Evolutionary conservation across 2,888 invertebrate species (phyloP).

Genomic region (Morpho helenor): DNA sequence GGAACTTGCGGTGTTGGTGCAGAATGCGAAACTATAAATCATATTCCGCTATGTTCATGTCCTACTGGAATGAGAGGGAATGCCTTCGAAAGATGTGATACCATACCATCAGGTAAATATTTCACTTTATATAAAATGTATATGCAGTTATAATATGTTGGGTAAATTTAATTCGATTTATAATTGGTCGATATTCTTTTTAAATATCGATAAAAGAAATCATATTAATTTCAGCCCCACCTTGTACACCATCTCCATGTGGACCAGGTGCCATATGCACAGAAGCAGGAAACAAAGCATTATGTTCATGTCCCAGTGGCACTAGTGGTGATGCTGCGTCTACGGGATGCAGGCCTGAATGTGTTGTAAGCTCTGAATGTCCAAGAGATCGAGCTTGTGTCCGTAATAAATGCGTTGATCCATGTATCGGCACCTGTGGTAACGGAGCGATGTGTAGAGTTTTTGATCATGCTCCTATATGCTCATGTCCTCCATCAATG

Average conservation of each 20-base stretch:
- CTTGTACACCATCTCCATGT: conserved; percentile 86
- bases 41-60: conserved; percentile 85
- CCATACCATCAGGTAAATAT: conserved; percentile 50
- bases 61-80: conserved; percentile 84
- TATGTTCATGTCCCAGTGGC: conserved; percentile 87
- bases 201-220: not conserved
- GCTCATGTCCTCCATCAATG: conserved; percentile 85
- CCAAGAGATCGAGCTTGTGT: conserved; percentile 87
- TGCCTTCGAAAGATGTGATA: conserved; percentile 82
- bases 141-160: not conserved
- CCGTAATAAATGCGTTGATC: conserved; percentile 88
- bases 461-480: conserved; percentile 81
- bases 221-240: conserved; percentile 64
- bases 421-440: conserved; percentile 91
- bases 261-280: conserved; percentile 87
- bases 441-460: conserved; percentile 85
- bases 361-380: conserved; percentile 90
- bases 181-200: too few relatives aligned
- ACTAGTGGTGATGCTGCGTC: conserved; percentile 86
- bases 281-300: conserved; percentile 76
- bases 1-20: conserved; percentile 92
- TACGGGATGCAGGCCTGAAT: conserved; percentile 90
- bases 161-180: not conserved
- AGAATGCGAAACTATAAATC: conserved; percentile 85
- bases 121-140: not conserved